Percentiles rank a stretch among this genome's conserved stretches.
Conservation (phyloP, 2,888 invertebrate genomes). For the Pristionchus mayeri region DNA sequence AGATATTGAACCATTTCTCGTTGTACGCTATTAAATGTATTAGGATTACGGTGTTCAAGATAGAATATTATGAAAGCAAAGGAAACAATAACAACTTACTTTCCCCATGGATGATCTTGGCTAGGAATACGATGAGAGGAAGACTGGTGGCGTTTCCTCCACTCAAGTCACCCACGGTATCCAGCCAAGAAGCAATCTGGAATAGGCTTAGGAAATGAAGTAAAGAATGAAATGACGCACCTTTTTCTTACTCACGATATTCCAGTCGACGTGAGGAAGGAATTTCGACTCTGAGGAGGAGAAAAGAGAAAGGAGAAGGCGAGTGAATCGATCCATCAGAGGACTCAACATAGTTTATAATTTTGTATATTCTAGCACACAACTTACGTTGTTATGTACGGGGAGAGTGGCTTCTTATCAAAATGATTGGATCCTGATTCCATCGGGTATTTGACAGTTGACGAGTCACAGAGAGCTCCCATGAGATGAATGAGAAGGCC, state of each 20-base stretch:
- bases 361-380: background rate
- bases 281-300: background rate
- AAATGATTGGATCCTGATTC: background rate
- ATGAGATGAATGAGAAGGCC: background rate
- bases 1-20: background rate
- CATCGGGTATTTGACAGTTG: background rate
- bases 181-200: background rate
- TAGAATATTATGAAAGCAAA: background rate
- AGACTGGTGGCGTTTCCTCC: background rate
- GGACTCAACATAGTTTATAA: background rate
- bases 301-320: background rate
- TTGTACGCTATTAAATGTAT: too few species aligned
- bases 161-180: background rate
- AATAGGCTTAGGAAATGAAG: background rate
- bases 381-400: background rate
- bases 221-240: background rate
- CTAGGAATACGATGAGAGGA: conserved; percentile 4
- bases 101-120: background rate
- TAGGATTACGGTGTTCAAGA: background rate
- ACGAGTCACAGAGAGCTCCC: background rate
- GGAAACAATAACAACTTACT: background rate
- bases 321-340: conserved; percentile 28
- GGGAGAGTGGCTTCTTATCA: background rate
- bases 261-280: conserved; percentile 4
- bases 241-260: background rate